phyloP scores from a whole-genome alignment of 1,140 invertebrate species.

The Aporrectodea caliginosa region DNA sequence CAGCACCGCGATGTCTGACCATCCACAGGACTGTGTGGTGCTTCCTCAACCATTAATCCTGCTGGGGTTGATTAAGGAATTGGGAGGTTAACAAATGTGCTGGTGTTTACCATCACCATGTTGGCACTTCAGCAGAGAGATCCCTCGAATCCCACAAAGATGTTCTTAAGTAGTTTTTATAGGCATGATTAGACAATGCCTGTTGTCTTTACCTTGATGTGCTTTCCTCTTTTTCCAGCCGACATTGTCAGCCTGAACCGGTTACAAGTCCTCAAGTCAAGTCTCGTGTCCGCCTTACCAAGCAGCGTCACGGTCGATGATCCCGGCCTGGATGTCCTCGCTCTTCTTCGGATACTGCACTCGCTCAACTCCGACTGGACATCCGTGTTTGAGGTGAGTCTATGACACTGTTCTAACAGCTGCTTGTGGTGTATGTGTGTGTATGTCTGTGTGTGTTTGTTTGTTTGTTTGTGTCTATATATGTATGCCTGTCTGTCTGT shows the following conservation, averaged over 20 bases:
- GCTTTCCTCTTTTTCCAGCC: not conserved
- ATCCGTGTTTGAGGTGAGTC: constrained; percentile 76
- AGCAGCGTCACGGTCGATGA: constrained; percentile 76
- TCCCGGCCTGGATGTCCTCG: constrained; percentile 83
- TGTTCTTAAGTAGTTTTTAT: too few relatives aligned
- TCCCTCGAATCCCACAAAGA: too few relatives aligned
- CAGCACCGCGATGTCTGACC: too few relatives aligned
- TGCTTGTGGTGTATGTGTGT: not conserved
- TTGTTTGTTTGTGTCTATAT: too few relatives aligned
- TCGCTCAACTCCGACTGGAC: constrained; percentile 89
- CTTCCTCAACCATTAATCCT: too few relatives aligned
- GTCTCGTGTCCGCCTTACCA: constrained; percentile 60
- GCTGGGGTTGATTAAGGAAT: too few relatives aligned
- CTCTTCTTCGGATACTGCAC: constrained; percentile 84
- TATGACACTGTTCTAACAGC: not conserved
- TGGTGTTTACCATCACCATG: too few relatives aligned
- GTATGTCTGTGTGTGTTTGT: not conserved
- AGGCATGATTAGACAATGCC: too few relatives aligned
- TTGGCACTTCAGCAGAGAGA: too few relatives aligned
- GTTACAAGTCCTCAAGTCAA: not conserved
- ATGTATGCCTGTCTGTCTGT: not conserved
- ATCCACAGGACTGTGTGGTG: too few relatives aligned
- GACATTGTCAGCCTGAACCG: not conserved
- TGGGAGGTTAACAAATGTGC: too few relatives aligned
- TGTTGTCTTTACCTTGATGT: too few relatives aligned